Evolutionary conservation across 1,140 invertebrate genomes (phyloP).

Genomic region (Brachionus koreanus): DNA sequence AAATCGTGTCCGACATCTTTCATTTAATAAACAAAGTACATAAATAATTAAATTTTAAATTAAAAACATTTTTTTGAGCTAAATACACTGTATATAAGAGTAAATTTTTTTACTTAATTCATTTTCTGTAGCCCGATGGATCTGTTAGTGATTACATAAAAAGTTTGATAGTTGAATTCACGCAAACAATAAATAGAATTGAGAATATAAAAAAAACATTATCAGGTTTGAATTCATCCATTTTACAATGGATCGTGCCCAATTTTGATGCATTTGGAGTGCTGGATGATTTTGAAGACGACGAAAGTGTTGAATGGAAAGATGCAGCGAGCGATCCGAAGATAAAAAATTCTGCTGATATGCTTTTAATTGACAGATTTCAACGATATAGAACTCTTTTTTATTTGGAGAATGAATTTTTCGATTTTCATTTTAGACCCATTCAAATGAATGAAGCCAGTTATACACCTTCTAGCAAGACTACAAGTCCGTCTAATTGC

Average conservation of each 20-base stretch:
- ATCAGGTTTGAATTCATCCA: background rate
- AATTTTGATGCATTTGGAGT: slow-evolving; percentile 44
- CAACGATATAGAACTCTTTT: background rate
- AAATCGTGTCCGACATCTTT: background rate
- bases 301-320: background rate
- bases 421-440: background rate
- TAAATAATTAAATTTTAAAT: slow-evolving; percentile 11
- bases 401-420: background rate
- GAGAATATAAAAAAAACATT: background rate
- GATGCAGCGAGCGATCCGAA: background rate
- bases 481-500: background rate
- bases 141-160: slow-evolving; percentile 5
- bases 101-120: slow-evolving; percentile 7
- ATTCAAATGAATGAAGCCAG: background rate
- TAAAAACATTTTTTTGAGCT: background rate
- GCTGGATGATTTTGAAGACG: slow-evolving; percentile 24
- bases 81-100: background rate
- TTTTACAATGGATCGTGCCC: slow-evolving; percentile 22
- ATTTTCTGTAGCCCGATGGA: slow-evolving; percentile 2
- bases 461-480: background rate
- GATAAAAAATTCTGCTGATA: background rate
- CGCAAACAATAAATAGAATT: background rate
- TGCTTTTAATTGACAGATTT: background rate
- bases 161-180: background rate
- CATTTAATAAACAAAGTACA: slow-evolving; percentile 38